These are phyloP conservation scores for Apteryx mantelli DNA, from an alignment of 2,113 vertebrate genomes.

Conservation along the genomic window DNA sequence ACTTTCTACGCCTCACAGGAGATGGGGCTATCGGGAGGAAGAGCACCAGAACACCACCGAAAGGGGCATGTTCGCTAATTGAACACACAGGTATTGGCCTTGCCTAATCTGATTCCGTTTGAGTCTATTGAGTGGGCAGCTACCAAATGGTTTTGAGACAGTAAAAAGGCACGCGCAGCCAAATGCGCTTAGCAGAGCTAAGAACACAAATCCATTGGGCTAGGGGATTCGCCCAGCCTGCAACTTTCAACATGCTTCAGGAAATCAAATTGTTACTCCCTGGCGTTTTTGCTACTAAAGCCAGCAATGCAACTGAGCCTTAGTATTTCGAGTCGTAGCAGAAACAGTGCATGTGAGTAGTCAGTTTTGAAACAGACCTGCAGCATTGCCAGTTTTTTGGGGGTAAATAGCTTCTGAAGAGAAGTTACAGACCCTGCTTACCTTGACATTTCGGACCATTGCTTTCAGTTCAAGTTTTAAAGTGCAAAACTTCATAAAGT, in stretches of 20 bases:
- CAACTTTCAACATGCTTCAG: background rate
- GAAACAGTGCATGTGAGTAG: background rate
- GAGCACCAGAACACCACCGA: background rate
- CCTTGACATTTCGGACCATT: background rate
- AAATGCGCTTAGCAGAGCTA: background rate
- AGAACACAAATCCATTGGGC: background rate
- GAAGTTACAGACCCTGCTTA: constrained; percentile 20
- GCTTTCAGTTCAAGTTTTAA: constrained; percentile 35
- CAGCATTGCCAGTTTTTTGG: background rate
- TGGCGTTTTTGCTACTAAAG: background rate
- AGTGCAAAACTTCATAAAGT: constrained; percentile 53
- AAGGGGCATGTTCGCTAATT: background rate
- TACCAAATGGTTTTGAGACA: background rate
- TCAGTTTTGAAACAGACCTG: background rate
- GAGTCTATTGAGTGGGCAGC: background rate
- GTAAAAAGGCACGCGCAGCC: background rate
- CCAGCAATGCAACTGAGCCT: background rate
- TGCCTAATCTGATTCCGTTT: background rate
- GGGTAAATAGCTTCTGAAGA: constrained; percentile 3
- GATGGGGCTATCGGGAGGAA: background rate
- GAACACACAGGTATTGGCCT: background rate
- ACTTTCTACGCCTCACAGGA: background rate
- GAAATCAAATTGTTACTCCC: background rate
- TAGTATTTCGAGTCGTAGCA: rapidly evolving
- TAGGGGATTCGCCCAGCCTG: background rate